phyloP scores from a whole-genome alignment of 1,140 invertebrate genomes.

The Drosophila varians region DNA sequence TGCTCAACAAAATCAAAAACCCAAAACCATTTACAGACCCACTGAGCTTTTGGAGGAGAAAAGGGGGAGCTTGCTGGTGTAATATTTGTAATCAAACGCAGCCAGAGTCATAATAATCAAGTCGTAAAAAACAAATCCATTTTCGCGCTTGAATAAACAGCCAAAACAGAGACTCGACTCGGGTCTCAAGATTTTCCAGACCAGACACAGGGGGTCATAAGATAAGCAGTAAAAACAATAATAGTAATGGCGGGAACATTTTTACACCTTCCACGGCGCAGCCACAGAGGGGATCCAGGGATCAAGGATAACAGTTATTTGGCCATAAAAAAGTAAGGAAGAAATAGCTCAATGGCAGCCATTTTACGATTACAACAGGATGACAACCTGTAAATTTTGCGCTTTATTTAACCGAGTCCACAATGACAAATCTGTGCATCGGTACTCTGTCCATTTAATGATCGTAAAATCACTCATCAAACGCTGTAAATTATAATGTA shows the following conservation, averaged over 20 bases:
- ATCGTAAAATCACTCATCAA: constrained; percentile 65
- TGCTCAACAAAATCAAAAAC: constrained; percentile 50
- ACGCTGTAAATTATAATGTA: constrained; percentile 74
- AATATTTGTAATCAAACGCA: constrained; percentile 82
- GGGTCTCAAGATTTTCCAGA: constrained; percentile 12
- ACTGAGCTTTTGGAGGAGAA: constrained; percentile 28
- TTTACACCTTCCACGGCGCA: constrained; percentile 67
- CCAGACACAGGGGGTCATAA: constrained; percentile 33
- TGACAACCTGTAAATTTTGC: constrained; percentile 66
- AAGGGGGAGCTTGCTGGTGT: constrained; percentile 28
- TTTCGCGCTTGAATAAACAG: constrained; percentile 75
- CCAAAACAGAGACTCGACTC: constrained; percentile 29
- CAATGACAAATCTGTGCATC: constrained; percentile 66
- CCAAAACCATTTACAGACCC: constrained; percentile 66
- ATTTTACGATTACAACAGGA: constrained; percentile 46
- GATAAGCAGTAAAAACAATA: constrained; percentile 71
- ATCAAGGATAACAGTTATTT: constrained; percentile 43
- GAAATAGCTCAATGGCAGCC: constrained; percentile 53
- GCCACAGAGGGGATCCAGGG: constrained; percentile 46
- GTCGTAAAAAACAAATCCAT: constrained; percentile 82
- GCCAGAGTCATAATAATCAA: constrained; percentile 79
- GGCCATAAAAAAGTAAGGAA: constrained; percentile 50
- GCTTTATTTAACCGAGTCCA: constrained; percentile 58
- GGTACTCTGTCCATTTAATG: constrained; percentile 45
- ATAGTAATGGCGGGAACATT: constrained; percentile 74